Evolutionary conservation across 2,888 invertebrate species (phyloP).

Genomic region (Agrochola macilenta): DNA sequence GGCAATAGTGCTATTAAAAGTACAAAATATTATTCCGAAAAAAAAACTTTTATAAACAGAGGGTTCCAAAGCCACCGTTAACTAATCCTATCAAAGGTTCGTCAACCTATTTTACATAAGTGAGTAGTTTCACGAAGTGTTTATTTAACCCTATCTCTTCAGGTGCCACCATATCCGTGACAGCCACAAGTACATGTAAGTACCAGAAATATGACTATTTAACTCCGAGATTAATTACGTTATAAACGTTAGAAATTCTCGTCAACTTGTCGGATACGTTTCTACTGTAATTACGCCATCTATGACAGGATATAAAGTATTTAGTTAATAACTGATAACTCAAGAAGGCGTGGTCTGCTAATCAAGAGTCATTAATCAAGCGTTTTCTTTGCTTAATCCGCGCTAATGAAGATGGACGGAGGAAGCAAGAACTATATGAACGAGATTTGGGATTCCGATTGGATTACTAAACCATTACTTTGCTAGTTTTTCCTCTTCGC

Average conservation of each 20-base stretch:
- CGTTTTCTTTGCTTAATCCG: slow-evolving; percentile 13
- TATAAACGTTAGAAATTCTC: slow-evolving; percentile 55
- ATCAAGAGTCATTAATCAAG: slow-evolving; percentile 31
- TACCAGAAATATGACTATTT: slow-evolving; percentile 37
- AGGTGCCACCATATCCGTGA: slow-evolving; percentile 19
- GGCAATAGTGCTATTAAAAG: not conserved
- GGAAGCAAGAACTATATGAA: not conserved
- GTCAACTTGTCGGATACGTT: slow-evolving; percentile 50
- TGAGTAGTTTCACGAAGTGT: not conserved
- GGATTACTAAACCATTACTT: not conserved
- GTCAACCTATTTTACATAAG: not conserved
- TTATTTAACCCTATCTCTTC: not conserved
- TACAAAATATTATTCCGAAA: not conserved
- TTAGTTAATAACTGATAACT: slow-evolving; percentile 42
- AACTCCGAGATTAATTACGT: slow-evolving; percentile 35
- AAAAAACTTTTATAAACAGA: not conserved
- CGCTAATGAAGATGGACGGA: not conserved
- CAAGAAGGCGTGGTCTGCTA: slow-evolving; percentile 16
- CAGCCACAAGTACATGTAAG: not conserved
- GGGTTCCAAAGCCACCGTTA: not conserved
- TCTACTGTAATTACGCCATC: slow-evolving; percentile 46
- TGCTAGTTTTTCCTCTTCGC: not conserved
- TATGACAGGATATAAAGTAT: slow-evolving; percentile 53
- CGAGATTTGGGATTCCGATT: slow-evolving; percentile 21
- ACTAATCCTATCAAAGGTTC: not conserved